Base-by-base conservation (phyloP, 1,140 invertebrate species). In the Nebria ingens region DNA sequence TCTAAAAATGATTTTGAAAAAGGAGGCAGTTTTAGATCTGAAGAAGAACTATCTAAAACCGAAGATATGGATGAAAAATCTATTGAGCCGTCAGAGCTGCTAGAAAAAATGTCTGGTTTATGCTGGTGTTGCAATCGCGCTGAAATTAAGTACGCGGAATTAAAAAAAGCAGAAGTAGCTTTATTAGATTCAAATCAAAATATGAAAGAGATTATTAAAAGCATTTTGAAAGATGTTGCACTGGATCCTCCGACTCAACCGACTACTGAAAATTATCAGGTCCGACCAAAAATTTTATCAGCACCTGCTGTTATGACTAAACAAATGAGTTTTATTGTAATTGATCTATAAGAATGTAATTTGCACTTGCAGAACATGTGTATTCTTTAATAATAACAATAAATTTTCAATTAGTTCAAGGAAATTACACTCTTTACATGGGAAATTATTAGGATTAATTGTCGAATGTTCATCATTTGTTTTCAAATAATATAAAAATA, bases 71-170 rank as follows among this genome's bases (percentile, higher is more conserved):
- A n/a, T n/a, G n/a, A n/a, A n/a, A n/a, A n/a, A n/a, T 29, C 25
- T 6, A 29, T 29, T 29, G 25, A 29, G 4, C 25, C 4, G 25
- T 6, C 4, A 29, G 25, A 4, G 4, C 13, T 17, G 9, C 17
- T 45, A 17, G 40, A 45, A 45, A 56, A 59, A 25, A 12, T 69
- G 54, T 61, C 67, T 19, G 52, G 52, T 17, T 61, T 69, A 21
- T 69, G 66, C 66, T 17, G 42, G 20, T n/a, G 56, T 12, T 64
- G 61, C 42, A 69, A 65, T 53, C 67, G 63, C 55, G 63, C 61
- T 0, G 54, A 63, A 19, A 49, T 68, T 3, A 62, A 67, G 42
- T 57, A 56, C 21, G 51, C 53, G n/a, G 60, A 64, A 21, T 45
- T 69, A 13, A 62, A 59, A 34, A 17, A 57, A 25, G 68, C 68